phyloP scores from a whole-genome alignment of 2,888 invertebrate genomes.

The Mesorhabditis sp. region DNA sequence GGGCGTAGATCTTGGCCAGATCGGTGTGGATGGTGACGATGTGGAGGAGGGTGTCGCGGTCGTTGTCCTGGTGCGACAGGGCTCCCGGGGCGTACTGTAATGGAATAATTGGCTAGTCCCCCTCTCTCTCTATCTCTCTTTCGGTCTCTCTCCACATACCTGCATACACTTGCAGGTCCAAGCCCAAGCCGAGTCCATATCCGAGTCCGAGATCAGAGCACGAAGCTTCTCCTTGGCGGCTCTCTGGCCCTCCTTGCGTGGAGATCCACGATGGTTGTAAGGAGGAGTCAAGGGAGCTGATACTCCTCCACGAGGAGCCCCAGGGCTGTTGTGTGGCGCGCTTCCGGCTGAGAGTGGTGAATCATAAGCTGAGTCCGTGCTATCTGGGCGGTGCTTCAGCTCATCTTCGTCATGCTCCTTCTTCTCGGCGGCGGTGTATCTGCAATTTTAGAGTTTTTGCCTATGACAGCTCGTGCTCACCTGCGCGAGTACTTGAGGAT shows the following conservation, averaged over 20 bases:
- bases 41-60: slow-evolving; percentile 57
- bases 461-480: slow-evolving; percentile 20
- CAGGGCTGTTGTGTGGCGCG: slow-evolving; percentile 46
- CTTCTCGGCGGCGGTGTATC: slow-evolving; percentile 8
- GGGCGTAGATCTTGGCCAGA: slow-evolving; percentile 53
- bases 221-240: slow-evolving; percentile 49
- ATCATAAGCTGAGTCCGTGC: slow-evolving; percentile 47
- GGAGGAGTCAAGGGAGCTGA: not conserved
- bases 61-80: slow-evolving; percentile 43
- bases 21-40: slow-evolving; percentile 55
- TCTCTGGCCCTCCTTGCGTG: slow-evolving; percentile 21
- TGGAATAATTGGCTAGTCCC: not conserved
- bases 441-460: not conserved
- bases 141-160: slow-evolving; percentile 16
- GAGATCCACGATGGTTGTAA: slow-evolving; percentile 8
- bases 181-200: slow-evolving; percentile 54
- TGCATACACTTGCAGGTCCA: slow-evolving; percentile 48
- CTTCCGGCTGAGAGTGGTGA: slow-evolving; percentile 51
- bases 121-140: not conserved
- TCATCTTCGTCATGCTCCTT: slow-evolving; percentile 10
- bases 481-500: slow-evolving; percentile 55
- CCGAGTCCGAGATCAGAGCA: slow-evolving; percentile 40
- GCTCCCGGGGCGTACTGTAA: slow-evolving; percentile 15
- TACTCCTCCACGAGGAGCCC: slow-evolving; percentile 43
- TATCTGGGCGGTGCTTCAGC: slow-evolving; percentile 23